Percentiles rank a stretch among this genome's conserved stretches.
Evolutionary conservation across 2,113 vertebrate species (phyloP).

Genomic region (Vicugna pacos): DNA sequence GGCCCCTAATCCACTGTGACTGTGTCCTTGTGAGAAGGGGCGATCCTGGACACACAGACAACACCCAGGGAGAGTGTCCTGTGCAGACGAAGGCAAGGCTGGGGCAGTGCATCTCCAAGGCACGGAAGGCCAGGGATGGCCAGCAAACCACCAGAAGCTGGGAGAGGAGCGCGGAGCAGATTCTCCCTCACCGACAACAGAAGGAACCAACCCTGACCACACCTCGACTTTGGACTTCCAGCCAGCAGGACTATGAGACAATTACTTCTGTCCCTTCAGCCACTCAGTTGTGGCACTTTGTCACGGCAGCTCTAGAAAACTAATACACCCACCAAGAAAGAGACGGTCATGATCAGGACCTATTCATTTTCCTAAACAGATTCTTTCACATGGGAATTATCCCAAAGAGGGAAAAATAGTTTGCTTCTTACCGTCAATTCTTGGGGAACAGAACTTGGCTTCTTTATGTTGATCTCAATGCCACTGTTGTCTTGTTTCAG

Average conservation of each 20-base stretch:
- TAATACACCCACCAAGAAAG: not conserved
- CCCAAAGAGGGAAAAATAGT: constrained; percentile 56
- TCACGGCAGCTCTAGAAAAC: not conserved
- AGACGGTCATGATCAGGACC: not conserved
- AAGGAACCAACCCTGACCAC: not conserved
- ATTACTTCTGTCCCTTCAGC: not conserved
- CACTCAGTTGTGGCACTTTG: not conserved
- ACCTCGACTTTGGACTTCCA: not conserved
- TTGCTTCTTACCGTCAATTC: constrained; percentile 86
- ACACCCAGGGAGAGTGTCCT: fast-evolving
- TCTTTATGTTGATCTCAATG: constrained; percentile 87
- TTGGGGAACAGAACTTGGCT: constrained; percentile 82
- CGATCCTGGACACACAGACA: not conserved
- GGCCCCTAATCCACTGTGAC: not conserved
- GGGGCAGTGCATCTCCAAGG: not conserved
- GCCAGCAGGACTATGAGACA: not conserved
- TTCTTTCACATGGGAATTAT: constrained; percentile 63
- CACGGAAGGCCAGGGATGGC: not conserved
- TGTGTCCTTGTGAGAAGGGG: not conserved
- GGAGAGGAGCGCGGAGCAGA: not conserved
- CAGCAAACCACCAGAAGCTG: not conserved
- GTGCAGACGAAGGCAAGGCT: fast-evolving
- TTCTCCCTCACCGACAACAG: not conserved
- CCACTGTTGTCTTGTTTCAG: constrained; percentile 82
- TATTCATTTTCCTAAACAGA: constrained; percentile 37